These are phyloP conservation scores for Chrysolina americana DNA, from an alignment of 2,888 invertebrate species.

Conservation along the genomic window DNA sequence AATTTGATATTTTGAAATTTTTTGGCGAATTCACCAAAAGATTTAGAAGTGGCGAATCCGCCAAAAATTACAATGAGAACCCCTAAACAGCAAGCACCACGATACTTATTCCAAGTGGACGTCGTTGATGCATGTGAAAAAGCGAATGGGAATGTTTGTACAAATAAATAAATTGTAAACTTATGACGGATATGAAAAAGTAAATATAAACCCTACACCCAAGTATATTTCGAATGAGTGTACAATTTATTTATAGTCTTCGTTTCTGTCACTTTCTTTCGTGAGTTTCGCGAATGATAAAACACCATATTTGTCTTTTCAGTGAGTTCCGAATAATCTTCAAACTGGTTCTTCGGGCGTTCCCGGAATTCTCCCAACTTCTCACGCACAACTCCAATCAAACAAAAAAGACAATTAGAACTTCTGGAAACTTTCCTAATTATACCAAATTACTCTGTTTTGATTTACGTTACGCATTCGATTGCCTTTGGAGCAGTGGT, in stretches of 20 bases:
- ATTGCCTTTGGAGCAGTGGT: not conserved
- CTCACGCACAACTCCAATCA: constrained; percentile 45
- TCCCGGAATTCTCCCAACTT: constrained; percentile 31
- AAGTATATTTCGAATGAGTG: not conserved
- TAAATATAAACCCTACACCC: too few relatives aligned
- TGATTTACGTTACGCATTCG: constrained; percentile 48
- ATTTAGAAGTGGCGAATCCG: too few relatives aligned
- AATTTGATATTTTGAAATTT: too few relatives aligned
- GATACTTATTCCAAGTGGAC: too few relatives aligned
- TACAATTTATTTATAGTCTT: not conserved
- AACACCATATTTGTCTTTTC: constrained; percentile 17
- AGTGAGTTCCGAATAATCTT: constrained; percentile 28
- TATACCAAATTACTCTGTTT: constrained; percentile 48
- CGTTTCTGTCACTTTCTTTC: not conserved
- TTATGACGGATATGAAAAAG: too few relatives aligned
- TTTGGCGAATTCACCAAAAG: too few relatives aligned
- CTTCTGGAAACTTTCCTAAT: constrained; percentile 47
- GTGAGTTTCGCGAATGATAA: not conserved
- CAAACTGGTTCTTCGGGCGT: constrained; percentile 34
- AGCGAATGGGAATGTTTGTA: too few relatives aligned
- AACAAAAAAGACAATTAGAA: constrained; percentile 49
- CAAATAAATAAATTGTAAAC: too few relatives aligned
- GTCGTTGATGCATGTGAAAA: too few relatives aligned
- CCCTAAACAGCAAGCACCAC: too few relatives aligned
- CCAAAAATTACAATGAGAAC: too few relatives aligned